phyloP scores from a whole-genome alignment of 2,888 invertebrate genomes.

The Heliconius sara region DNA sequence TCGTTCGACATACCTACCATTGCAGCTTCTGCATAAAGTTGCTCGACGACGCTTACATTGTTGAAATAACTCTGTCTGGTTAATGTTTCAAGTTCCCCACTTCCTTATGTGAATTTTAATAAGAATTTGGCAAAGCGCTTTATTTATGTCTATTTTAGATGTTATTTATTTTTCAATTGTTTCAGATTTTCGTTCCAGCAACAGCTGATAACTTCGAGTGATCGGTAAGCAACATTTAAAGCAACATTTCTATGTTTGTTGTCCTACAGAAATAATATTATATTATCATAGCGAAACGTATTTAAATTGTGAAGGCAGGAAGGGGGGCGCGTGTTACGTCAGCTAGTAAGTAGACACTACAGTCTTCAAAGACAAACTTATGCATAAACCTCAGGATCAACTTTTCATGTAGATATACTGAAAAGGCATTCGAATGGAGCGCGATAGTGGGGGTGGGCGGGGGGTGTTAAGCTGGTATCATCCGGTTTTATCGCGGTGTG shows the following conservation, averaged over 20 bases:
- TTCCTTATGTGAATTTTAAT: conserved; percentile 50
- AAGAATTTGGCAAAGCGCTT: conserved; percentile 43
- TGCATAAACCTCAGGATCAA: conserved; percentile 70
- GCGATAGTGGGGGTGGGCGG: conserved; percentile 65
- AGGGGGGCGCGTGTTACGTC: neutral
- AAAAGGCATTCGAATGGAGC: conserved; percentile 73
- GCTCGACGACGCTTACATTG: conserved; percentile 74
- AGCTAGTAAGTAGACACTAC: conserved; percentile 7
- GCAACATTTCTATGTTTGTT: neutral
- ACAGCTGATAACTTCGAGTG: neutral
- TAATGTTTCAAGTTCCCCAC: conserved; percentile 68
- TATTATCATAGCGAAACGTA: neutral
- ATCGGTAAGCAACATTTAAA: neutral
- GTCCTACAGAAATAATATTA: neutral
- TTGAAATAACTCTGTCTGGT: conserved; percentile 77
- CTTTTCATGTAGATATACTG: conserved; percentile 73
- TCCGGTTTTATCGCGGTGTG: conserved; percentile 73
- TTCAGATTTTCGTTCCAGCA: neutral
- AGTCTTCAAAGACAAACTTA: conserved; percentile 57
- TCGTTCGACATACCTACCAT: conserved; percentile 81
- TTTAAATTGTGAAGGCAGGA: neutral
- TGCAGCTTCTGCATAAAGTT: conserved; percentile 80
- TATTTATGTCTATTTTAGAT: conserved; percentile 25
- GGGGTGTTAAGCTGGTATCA: conserved; percentile 75
- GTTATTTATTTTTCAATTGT: conserved; percentile 19